Evolutionary conservation across 2,113 vertebrate genomes (phyloP), one percentile per base, ranked within the genome.

Genomic region (Lophius piscatorius): DNA sequence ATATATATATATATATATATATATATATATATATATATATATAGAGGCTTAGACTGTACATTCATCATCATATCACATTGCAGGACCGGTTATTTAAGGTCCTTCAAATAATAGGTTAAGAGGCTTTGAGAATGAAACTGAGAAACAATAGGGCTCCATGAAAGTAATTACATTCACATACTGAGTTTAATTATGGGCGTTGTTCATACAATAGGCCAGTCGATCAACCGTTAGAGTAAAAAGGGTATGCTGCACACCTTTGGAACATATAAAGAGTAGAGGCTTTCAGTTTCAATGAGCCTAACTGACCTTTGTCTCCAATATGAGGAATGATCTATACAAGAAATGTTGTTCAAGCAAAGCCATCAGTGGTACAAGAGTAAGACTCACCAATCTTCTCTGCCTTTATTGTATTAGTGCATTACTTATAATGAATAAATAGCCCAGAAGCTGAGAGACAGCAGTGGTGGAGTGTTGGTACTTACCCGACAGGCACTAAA

Each of bases 161-260:
- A 38, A 36, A 14, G 20, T 57, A 76, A 80, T 80, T 76, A 64
- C 47, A 13, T 12, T 57, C 58, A 42, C 17, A 51, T 8, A 1
- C 10, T 29, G n/a, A 16, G 45, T 50, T 66, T 36, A 20, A 45
- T 58, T 54, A 75, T 55, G 40, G n/a, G 2, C 3, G 16, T 11
- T 35, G 58, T 54, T 63, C 17, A 61, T n/a, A 28, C 18, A n/a
- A 2, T 23, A 23, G 23, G 48, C 34, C 17, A 21, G 31, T 20
- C 24, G 33, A 50, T 61, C 22, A 41, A 29, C 2, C 35, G 31
- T 22, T 26, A 11, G 14, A 38, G 6, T n/a, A 6, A 24, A 46
- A 50, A 56, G 1, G 50, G 26, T 5, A 17, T 2, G 17, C 16
- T 47, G 50, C n/a, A 62, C n/a, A 8, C 29, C 22, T 24, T 38